Evolutionary conservation across 2,797 vertebrate genomes (phyloP).

Genomic region (Microctenopoma stevenorrisi): DNA sequence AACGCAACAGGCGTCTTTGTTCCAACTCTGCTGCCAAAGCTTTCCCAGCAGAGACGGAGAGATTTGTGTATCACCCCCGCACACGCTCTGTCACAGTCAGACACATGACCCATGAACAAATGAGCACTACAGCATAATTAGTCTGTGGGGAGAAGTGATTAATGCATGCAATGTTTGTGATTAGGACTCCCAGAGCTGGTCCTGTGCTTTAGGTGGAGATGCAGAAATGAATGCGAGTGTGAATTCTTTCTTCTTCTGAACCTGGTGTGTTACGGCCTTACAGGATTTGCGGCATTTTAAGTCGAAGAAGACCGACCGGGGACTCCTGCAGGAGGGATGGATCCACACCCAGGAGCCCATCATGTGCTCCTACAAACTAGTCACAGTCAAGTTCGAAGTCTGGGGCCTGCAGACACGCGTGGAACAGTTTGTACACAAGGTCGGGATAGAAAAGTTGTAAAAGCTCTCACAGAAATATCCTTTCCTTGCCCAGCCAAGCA

Average conservation of each 20-base stretch:
- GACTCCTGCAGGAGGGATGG: constrained; percentile 86
- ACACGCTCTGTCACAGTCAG: constrained; percentile 38
- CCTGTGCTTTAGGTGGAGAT: constrained; percentile 10
- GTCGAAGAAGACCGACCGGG: constrained; percentile 85
- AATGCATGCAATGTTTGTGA: constrained; percentile 37
- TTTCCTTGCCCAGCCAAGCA: not conserved
- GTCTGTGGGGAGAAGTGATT: constrained; percentile 58
- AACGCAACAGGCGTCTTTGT: constrained; percentile 22
- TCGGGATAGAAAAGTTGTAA: constrained; percentile 38
- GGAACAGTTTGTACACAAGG: constrained; percentile 92
- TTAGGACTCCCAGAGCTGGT: constrained; percentile 34
- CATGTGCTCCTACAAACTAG: constrained; percentile 92
- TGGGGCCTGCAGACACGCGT: constrained; percentile 90
- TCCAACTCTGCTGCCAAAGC: constrained; percentile 26
- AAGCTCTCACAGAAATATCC: not conserved
- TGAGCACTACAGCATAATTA: constrained; percentile 54
- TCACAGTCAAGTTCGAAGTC: constrained; percentile 90
- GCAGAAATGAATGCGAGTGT: not conserved
- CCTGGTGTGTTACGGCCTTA: not conserved
- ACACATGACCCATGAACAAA: constrained; percentile 50
- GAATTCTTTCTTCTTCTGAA: not conserved
- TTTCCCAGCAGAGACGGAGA: constrained; percentile 33
- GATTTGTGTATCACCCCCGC: constrained; percentile 9
- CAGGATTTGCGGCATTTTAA: constrained; percentile 86
- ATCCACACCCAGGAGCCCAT: constrained; percentile 81